Percentiles rank a stretch among this genome's conserved stretches.
phyloP scores from a whole-genome alignment of 2,797 vertebrate genomes.

The Diglossa cyanea region DNA sequence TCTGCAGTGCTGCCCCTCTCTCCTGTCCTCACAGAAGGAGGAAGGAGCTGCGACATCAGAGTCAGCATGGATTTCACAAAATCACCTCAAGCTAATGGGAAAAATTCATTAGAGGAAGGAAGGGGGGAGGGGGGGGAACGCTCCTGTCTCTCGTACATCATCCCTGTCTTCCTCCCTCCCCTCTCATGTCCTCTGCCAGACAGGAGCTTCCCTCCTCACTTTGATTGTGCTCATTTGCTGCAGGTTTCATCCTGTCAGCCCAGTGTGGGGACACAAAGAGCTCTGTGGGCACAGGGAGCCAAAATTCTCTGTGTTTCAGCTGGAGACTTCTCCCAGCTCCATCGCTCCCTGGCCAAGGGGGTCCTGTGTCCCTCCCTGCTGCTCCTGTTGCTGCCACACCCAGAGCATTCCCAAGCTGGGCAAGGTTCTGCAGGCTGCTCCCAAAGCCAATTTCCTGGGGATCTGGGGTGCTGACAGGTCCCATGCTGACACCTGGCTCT shows the following conservation, averaged over 20 bases:
- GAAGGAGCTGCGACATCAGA: not conserved
- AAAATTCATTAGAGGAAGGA: not conserved
- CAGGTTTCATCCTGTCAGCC: not conserved
- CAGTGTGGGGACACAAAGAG: not conserved
- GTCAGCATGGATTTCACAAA: not conserved
- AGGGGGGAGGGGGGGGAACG: not conserved
- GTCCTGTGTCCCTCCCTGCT: not conserved
- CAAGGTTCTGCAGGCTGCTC: not conserved
- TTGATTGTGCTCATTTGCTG: not conserved
- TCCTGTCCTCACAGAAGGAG: not conserved
- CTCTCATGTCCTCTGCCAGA: not conserved
- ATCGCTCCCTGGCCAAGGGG: accelerated
- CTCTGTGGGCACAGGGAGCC: not conserved
- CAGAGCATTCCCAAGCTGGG: not conserved
- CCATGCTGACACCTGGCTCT: not conserved
- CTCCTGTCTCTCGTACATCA: not conserved
- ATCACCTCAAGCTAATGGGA: not conserved
- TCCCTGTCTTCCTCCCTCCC: not conserved
- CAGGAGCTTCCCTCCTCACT: not conserved
- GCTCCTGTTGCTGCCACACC: not conserved
- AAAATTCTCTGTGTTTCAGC: not conserved
- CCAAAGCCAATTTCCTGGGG: not conserved
- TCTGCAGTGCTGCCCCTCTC: not conserved
- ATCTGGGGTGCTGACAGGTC: not conserved
- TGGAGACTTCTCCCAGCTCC: not conserved